Percentiles rank a stretch among this genome's conserved stretches.
phyloP scores from a whole-genome alignment of 2,888 invertebrate genomes.

The Aleiodes leptofemur region DNA sequence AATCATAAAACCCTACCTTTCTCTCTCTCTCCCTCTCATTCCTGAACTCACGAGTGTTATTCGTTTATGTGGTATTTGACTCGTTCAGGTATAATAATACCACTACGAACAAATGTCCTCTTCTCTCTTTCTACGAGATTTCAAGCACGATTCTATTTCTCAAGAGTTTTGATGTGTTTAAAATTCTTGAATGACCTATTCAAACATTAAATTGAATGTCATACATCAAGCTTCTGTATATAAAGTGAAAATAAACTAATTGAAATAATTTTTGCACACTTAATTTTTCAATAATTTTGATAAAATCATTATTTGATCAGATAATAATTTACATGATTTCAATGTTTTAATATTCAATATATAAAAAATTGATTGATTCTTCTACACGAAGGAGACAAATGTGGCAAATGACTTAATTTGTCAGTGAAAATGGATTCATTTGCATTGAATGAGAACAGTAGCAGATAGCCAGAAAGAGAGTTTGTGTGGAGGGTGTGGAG shows the following conservation, averaged over 20 bases:
- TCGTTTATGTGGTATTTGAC: conserved; percentile 36
- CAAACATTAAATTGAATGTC: conserved; percentile 46
- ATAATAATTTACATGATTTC: no score
- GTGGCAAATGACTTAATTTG: neutral
- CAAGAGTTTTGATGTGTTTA: neutral
- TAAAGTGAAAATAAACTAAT: neutral
- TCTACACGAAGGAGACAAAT: neutral
- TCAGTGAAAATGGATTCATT: conserved; percentile 29
- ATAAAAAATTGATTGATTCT: no score
- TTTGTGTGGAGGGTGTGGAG: conserved; percentile 10
- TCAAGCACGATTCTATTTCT: conserved; percentile 32
- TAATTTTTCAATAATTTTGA: neutral
- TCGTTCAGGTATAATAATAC: conserved; percentile 46
- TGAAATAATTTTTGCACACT: neutral
- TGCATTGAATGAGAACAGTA: conserved; percentile 42
- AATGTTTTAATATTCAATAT: no score
- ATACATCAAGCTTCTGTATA: conserved; percentile 35
- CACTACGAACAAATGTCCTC: conserved; percentile 50
- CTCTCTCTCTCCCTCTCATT: conserved; percentile 8
- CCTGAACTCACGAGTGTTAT: neutral
- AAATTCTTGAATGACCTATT: conserved; percentile 17
- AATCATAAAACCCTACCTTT: conserved; percentile 66
- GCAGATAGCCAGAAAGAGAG: conserved; percentile 9
- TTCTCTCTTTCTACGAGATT: conserved; percentile 35
- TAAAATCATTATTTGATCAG: neutral